These are phyloP conservation scores for Lasioglossum leucozonium DNA, from an alignment of 2,888 invertebrate genomes.

Conservation along the genomic window DNA sequence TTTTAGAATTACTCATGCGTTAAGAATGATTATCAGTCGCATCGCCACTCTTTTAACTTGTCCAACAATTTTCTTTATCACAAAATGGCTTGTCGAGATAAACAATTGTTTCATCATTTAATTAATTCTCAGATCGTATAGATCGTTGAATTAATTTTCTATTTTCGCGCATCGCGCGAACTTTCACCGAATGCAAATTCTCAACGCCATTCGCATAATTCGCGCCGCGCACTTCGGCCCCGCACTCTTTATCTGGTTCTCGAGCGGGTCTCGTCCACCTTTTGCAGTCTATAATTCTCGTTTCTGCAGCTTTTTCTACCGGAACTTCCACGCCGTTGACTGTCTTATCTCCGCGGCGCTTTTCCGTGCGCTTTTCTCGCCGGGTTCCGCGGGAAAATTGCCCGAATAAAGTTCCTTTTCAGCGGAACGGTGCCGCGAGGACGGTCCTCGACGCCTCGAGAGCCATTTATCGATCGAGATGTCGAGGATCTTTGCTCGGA, in stretches of 20 bases:
- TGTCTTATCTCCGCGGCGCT: not conserved
- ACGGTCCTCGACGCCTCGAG: slow-evolving; percentile 1
- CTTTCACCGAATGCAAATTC: slow-evolving; percentile 33
- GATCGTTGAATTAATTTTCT: too few species aligned
- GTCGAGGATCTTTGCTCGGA: not conserved
- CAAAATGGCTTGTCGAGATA: too few species aligned
- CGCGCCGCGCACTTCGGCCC: not conserved
- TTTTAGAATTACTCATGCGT: too few species aligned
- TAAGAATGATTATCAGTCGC: too few species aligned
- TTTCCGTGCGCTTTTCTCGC: not conserved
- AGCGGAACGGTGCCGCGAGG: not conserved
- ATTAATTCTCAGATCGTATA: too few species aligned
- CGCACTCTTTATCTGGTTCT: not conserved
- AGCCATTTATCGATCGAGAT: not conserved
- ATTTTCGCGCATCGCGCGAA: not conserved
- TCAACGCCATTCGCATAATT: not conserved
- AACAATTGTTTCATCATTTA: too few species aligned
- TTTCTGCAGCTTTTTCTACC: not conserved
- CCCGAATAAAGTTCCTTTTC: slow-evolving; percentile 1
- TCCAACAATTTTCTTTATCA: too few species aligned
- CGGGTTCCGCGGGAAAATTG: not conserved
- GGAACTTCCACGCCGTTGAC: not conserved
- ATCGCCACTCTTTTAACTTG: too few species aligned
- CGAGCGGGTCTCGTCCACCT: not conserved
- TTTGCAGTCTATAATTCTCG: not conserved